phyloP scores from a whole-genome alignment of 2,888 invertebrate species.

The Andricus curvator region DNA sequence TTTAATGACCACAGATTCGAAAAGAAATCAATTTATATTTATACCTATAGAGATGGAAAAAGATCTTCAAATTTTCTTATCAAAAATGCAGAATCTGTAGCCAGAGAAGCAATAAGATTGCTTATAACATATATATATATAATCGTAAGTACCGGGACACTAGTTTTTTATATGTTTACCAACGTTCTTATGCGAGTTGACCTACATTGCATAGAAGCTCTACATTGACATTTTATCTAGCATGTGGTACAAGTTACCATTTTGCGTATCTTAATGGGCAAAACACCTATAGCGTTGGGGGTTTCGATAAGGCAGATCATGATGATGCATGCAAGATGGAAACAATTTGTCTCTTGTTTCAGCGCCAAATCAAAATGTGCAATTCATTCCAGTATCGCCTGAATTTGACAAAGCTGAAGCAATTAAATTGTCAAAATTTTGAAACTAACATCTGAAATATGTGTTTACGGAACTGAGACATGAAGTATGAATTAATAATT shows the following conservation, averaged over 20 bases:
- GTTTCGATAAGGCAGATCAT: background rate
- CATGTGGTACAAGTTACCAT: conserved; percentile 12
- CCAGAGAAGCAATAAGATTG: background rate
- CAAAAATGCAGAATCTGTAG: background rate
- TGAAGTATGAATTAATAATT: too few species aligned
- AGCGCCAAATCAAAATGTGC: background rate
- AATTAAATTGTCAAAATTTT: too few species aligned
- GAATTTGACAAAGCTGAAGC: background rate
- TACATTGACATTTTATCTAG: background rate
- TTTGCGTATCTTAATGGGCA: conserved; percentile 12
- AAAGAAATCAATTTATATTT: too few species aligned
- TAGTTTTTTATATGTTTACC: background rate
- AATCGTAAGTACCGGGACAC: background rate
- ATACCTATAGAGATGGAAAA: too few species aligned
- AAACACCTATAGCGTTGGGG: conserved; percentile 5
- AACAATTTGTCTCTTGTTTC: background rate
- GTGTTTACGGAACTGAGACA: too few species aligned
- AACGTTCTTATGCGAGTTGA: background rate
- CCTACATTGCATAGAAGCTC: conserved; percentile 19
- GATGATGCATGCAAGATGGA: background rate
- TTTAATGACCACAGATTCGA: too few species aligned
- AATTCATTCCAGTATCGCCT: background rate
- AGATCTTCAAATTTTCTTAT: too few species aligned
- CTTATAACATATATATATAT: background rate
- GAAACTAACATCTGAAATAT: too few species aligned